Evolutionary conservation across 2,888 invertebrate species (phyloP), one percentile per base, ranked within the genome.

Genomic region (Cheilosia vulpina): DNA sequence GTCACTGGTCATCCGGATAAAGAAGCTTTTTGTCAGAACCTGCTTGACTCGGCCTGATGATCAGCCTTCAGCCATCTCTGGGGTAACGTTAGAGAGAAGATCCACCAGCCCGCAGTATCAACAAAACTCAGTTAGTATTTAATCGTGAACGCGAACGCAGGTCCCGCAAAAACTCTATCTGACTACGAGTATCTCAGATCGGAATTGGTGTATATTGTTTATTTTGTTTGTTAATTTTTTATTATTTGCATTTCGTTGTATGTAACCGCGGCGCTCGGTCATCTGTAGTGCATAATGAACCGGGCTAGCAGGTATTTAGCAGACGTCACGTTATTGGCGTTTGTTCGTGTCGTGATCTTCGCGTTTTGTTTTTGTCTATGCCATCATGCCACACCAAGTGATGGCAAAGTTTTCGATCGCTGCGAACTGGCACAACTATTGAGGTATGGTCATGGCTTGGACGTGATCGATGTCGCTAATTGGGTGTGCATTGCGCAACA

Each of bases 401-500:
- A 85, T 21, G 88, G 88, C 11, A 94, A 93, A 91, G 90, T 95
- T 47, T 95, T 94, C 92, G 94, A 94, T 41, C 93, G 95, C 60
- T 96, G 96, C 90, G 96, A 96, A 89, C 92, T 96, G 69, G 96
- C 96, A 24, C 92, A 93, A 41, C 94, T 95, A 77, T 92, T 96
- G 73, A 91, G 90, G 63, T 90, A 93, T 73, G 90, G 91, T 2
- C 93, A 95, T 88, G 93, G 93, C n/a, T 90, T 95, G n/a, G 91
- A 93, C 0, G 90, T 91, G 5, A 92, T 93, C 7, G 92, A 93
- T 87, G 90, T 94, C 47, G 93, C 94, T 53, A 94, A 93, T 7
- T 94, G 95, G 94, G 94, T 96, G 45, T 96, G 96, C 93, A 95
- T 96, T 88, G 95, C 95, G 7, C 93, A 94, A 89, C 94, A 95